Evolutionary conservation across 2,888 invertebrate genomes (phyloP), one percentile per base, ranked within the genome.

Genomic region (Andrena minutula): DNA sequence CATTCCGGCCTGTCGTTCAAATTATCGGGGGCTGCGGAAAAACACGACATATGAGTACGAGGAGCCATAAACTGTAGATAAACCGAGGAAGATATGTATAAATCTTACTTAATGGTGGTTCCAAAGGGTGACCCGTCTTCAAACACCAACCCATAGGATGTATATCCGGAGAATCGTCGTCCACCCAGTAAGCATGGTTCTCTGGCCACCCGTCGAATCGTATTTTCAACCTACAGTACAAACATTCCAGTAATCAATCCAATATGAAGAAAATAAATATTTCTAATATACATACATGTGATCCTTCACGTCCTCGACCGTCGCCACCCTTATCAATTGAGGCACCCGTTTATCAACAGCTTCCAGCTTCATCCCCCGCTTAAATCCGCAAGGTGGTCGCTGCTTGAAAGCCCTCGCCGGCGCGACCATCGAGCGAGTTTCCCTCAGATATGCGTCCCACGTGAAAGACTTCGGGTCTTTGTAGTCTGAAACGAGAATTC

Each of bases 121-220:
- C 97, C 32, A 99, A 94, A 0, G 97, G 97, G 93, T 99, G 98
- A 1, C 97, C 97, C 0, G 98, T 98, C 94, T 97, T 97, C 84
- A 96, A 95, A 93, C 98, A 98, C 98, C 98, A 99, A 49, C 97
- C 97, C 83, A 97, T 96, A 0, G 99, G 99, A 94, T 99, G 98
- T 89, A 99, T 95, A 94, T 99, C 98, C 0, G 97, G 96, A 86
- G 96, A 97, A 94, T 99, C 98, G 93, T 98, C 98, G 91, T 98
- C 98, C 77, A 98, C 94, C 98, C 98, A 98, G 93, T 96, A 97
- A 84, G 97, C 96, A 92, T 98, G 97, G 86, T 96, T 95, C 89
- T 96, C 96, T 0, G 97, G 96, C 98, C 98, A 99, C 20, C 98
- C 98, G 94, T 98, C 98, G 94, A 98, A 98, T 90, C 97, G 96